phyloP scores from a whole-genome alignment of 1,140 invertebrate species.

The Rhopalosiphum padi region DNA sequence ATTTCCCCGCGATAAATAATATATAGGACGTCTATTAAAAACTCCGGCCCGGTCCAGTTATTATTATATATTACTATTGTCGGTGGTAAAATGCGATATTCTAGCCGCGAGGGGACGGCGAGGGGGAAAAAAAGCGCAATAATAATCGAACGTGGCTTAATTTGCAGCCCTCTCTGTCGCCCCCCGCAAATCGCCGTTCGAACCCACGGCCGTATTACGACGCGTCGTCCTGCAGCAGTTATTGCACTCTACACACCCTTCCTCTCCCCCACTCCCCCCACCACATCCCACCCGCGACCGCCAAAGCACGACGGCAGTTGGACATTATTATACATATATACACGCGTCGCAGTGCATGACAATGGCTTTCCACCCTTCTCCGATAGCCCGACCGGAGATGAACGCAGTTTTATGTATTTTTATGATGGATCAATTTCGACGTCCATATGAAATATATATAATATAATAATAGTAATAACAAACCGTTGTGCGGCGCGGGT shows the following conservation, averaged over 20 bases:
- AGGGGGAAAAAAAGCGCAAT: conserved; percentile 8
- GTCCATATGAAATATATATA: conserved; percentile 8
- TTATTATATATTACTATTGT: conserved; percentile 9
- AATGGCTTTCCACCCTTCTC: conserved; percentile 34
- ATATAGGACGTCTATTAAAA: not conserved
- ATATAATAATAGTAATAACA: not conserved
- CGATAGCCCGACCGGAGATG: not conserved
- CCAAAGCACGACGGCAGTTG: not conserved
- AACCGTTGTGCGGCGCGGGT: no score
- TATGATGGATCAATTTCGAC: conserved; percentile 47
- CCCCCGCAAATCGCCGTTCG: not conserved
- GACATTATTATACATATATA: not conserved
- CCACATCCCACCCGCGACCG: no score
- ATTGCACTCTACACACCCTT: conserved; percentile 25
- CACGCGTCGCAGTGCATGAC: not conserved
- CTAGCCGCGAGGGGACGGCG: not conserved
- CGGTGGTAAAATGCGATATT: conserved; percentile 22
- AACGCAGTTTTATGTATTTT: conserved; percentile 40
- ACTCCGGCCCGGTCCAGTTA: not conserved
- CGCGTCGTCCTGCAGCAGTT: conserved; percentile 12
- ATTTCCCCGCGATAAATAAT: not conserved
- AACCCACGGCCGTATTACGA: not conserved
- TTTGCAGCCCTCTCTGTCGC: not conserved
- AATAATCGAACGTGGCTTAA: conserved; percentile 45
- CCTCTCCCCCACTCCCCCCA: not conserved